Base-by-base conservation (phyloP, 2,888 invertebrate genomes). In the Nemurella pictetii region DNA sequence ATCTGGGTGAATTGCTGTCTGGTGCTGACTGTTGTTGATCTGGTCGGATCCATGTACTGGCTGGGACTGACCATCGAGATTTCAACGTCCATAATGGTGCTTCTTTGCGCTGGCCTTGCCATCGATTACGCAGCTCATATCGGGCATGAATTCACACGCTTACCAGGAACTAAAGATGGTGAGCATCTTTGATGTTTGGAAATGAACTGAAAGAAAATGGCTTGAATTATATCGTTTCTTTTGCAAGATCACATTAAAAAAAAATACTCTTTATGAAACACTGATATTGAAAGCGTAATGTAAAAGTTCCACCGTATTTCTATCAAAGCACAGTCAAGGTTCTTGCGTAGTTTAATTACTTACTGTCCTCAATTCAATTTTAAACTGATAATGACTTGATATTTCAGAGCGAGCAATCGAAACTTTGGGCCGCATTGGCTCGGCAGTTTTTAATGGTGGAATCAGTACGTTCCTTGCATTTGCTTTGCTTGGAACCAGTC, bases 91-190 rank as follows among this genome's bases (percentile, higher is more conserved):
- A 90, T 92, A 80, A 90, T 91, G 86, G 88, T 92, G 27, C 89
- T 92, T 73, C 88, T 92, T 35, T 91, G 91, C 86, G 91, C 91
- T 72, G 92, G 92, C 72, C 88, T 92, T 30, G 91, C 92, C 32
- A 91, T 92, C 0, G 92, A 92, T 89, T 92, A 92, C 87, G 91
- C 92, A 0, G 91, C 91, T 0, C 92, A 92, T 87, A 89, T 92
- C 75, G 92, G 91, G n/a, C 89, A 92, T 86, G 90, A 90, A 83
- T 92, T 92, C 86, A 90, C 90, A 87, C 89, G 90, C 9, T 88
- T 90, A n/a, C 88, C 87, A 7, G 91, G 91, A 72, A 89, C 89
- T n/a, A 90, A 89, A 86, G 88, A 91, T 86, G 91, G 91, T 91
- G 88, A 87, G 86, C 88, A 27, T n/a, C 15, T 15, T 55, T 15